Conservation (phyloP, 2,113 vertebrate genomes). For the Parus major region DNA sequence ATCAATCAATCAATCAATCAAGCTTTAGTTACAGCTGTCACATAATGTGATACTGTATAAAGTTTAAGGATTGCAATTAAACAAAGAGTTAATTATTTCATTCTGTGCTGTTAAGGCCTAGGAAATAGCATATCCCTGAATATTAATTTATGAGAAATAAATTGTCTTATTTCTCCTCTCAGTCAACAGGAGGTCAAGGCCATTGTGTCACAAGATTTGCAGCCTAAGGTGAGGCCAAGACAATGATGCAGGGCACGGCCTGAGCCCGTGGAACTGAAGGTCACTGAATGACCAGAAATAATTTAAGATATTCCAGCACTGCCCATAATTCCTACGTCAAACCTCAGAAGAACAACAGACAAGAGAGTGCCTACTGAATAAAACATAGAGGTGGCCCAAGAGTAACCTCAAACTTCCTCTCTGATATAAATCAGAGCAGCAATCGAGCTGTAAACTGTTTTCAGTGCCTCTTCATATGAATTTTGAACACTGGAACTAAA, state of each 20-base stretch:
- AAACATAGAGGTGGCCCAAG: not conserved
- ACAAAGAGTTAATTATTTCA: not conserved
- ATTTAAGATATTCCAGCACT: not conserved
- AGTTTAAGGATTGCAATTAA: not conserved
- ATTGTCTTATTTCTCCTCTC: not conserved
- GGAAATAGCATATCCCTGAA: not conserved
- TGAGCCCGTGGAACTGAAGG: not conserved
- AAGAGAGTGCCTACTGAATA: conserved; percentile 1
- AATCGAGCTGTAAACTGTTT: not conserved
- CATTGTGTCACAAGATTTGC: not conserved
- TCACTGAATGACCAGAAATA: not conserved
- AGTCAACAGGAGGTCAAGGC: not conserved
- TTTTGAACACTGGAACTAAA: not conserved
- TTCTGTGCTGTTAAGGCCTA: not conserved
- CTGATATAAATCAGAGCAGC: not conserved
- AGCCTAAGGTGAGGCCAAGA: not conserved
- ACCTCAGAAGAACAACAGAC: not conserved
- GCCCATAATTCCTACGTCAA: not conserved
- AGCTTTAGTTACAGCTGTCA: not conserved
- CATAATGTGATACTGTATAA: not conserved
- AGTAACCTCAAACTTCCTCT: not conserved
- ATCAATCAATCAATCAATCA: not conserved
- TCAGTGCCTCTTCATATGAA: not conserved
- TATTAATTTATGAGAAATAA: not conserved
- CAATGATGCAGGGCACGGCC: not conserved